Percentiles rank a stretch among this genome's conserved stretches.
Conservation (phyloP, 2,113 vertebrate species). For the Sinocyclocheilus anophthalmus region DNA sequence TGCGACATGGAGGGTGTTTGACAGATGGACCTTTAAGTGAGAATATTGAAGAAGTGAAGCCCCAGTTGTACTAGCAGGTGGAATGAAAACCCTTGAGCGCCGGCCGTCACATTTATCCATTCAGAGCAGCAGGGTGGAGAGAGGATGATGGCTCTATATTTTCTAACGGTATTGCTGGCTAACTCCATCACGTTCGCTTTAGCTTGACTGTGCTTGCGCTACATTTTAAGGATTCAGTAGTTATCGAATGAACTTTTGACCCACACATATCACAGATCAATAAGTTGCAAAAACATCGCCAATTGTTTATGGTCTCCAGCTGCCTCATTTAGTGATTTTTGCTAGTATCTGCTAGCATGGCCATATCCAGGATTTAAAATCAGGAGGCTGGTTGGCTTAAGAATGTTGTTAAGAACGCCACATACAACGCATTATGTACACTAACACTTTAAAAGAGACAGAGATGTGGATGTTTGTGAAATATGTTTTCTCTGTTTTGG, state of each 20-base stretch:
- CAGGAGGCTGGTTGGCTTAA: too few species aligned
- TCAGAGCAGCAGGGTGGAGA: conserved; percentile 10
- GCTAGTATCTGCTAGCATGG: too few species aligned
- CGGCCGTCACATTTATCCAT: conserved; percentile 25
- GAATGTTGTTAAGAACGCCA: too few species aligned
- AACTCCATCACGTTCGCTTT: background rate
- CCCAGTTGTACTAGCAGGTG: conserved; percentile 19
- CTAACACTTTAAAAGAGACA: too few species aligned
- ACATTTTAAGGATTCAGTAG: conserved; percentile 3
- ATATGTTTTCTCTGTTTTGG: too few species aligned
- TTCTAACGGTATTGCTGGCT: background rate
- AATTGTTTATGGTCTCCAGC: background rate
- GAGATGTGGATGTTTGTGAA: too few species aligned
- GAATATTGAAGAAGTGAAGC: conserved; percentile 34
- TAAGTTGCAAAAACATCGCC: background rate
- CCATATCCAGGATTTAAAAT: too few species aligned
- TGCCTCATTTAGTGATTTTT: background rate
- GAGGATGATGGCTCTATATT: background rate
- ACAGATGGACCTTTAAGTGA: conserved; percentile 38
- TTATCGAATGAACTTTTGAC: conserved; percentile 13
- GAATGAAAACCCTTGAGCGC: conserved; percentile 34
- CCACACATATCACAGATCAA: conserved; percentile 1
- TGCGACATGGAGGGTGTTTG: conserved; percentile 17
- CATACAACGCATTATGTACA: too few species aligned
- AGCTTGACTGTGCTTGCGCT: background rate